A percentile compares a stretch with the other conserved stretches of the same genome.
Conservation (phyloP, 2,888 invertebrate species). For the Ferrisia virgata region DNA sequence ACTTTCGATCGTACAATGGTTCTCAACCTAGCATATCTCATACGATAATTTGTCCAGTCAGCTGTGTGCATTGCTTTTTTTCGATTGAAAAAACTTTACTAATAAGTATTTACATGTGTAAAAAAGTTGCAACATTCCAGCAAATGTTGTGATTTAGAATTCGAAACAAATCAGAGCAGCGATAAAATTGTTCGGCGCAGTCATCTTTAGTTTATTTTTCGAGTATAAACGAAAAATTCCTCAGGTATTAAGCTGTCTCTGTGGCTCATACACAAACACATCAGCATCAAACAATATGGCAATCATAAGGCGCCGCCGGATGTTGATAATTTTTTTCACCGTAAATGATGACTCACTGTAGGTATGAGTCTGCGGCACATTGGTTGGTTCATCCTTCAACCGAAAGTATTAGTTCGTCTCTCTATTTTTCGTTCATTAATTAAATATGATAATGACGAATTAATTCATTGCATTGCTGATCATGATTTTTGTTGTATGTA, state of each 20-base stretch:
- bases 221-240: too few species aligned
- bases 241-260: background rate
- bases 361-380: background rate
- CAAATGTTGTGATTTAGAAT: background rate
- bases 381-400: background rate
- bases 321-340: background rate
- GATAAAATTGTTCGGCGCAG: too few species aligned
- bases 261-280: background rate
- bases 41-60: too few species aligned
- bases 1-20: background rate
- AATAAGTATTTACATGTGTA: background rate
- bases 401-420: background rate
- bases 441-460: conserved; percentile 26
- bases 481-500: background rate
- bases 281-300: background rate
- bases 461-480: conserved; percentile 14
- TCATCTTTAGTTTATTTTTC: too few species aligned
- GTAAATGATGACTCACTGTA: background rate
- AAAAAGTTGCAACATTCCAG: too few species aligned
- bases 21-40: background rate
- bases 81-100: background rate
- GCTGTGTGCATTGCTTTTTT: too few species aligned
- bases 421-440: background rate
- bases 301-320: background rate
- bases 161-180: too few species aligned